A percentile compares a stretch with the other conserved stretches of the same genome.
These are phyloP conservation scores for Oophaga pumilio DNA, from an alignment of 2,113 vertebrate genomes.

Conservation along the genomic window DNA sequence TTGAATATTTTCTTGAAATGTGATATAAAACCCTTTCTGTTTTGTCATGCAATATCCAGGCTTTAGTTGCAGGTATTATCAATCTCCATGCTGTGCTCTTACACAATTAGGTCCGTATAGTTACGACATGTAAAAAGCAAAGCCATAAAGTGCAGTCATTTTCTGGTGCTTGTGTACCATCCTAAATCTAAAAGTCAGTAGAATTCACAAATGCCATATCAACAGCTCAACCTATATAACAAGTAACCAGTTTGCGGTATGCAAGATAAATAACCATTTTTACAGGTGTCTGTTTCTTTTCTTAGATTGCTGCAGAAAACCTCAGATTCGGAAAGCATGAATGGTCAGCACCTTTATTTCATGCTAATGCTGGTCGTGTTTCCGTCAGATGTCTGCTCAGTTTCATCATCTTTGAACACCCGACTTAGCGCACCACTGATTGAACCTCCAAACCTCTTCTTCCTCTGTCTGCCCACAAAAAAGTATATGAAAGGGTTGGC, in stretches of 20 bases:
- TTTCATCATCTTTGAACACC: slow-evolving; percentile 61
- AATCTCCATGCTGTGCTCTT: not conserved
- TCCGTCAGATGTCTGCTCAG: slow-evolving; percentile 20
- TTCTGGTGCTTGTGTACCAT: not conserved
- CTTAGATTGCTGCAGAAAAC: not conserved
- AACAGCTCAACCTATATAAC: not conserved
- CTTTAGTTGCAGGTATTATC: not conserved
- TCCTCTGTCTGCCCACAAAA: slow-evolving; percentile 63
- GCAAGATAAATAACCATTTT: not conserved
- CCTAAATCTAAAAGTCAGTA: not conserved
- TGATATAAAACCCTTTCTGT: not conserved
- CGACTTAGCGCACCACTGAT: slow-evolving; percentile 61
- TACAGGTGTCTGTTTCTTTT: not conserved
- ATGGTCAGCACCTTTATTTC: not conserved
- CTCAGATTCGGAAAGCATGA: not conserved
- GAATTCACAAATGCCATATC: not conserved
- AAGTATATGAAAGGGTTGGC: slow-evolving; percentile 65
- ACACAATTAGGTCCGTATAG: not conserved
- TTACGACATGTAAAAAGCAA: not conserved
- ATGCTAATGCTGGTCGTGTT: not conserved
- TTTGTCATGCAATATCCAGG: not conserved
- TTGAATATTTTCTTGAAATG: not conserved
- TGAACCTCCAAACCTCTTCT: slow-evolving; percentile 61
- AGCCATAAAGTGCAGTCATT: not conserved
- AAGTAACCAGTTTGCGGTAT: not conserved